A percentile compares a stretch with the other conserved stretches of the same genome.
phyloP scores from a whole-genome alignment of 2,888 invertebrate genomes.

The Drosophila prolongata region DNA sequence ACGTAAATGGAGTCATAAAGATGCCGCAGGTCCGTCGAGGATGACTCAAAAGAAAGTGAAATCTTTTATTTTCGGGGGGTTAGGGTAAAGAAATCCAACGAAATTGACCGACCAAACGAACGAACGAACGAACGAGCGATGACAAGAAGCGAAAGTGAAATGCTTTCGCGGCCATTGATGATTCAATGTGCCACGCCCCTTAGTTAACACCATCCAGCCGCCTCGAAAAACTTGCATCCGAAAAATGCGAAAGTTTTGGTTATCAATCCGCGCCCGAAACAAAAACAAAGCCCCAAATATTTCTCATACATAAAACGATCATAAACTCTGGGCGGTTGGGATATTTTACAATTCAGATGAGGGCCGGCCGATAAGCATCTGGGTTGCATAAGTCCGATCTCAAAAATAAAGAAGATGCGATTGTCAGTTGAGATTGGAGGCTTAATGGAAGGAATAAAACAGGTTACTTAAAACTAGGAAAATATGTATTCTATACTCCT shows the following conservation, averaged over 20 bases:
- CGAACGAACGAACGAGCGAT: constrained; percentile 17
- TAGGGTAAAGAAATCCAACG: constrained; percentile 27
- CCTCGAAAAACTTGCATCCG: constrained; percentile 20
- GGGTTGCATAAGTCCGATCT: constrained; percentile 26
- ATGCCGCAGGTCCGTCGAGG: constrained; percentile 28
- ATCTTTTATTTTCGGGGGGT: constrained; percentile 5
- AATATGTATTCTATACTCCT: no score
- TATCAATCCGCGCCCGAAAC: constrained; percentile 25
- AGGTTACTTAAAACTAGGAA: no score
- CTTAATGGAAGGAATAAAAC: no score
- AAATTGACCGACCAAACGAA: constrained; percentile 45
- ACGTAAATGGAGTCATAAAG: constrained; percentile 57
- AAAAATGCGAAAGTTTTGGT: constrained; percentile 72
- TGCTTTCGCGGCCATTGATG: constrained; percentile 58
- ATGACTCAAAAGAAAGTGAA: constrained; percentile 63
- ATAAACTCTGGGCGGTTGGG: constrained; percentile 32
- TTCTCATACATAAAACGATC: constrained; percentile 54
- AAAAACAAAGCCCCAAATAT: constrained; percentile 21
- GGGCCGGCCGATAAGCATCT: constrained; percentile 25
- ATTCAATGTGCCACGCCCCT: constrained; percentile 66
- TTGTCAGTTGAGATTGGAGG: constrained; percentile 8
- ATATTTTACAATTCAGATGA: constrained; percentile 35
- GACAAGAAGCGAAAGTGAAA: constrained; percentile 70
- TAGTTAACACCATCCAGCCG: constrained; percentile 13
- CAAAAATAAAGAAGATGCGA: constrained; percentile 14